These are phyloP conservation scores for Balanococcus diminutus DNA, from an alignment of 2,888 invertebrate genomes.

Conservation along the genomic window DNA sequence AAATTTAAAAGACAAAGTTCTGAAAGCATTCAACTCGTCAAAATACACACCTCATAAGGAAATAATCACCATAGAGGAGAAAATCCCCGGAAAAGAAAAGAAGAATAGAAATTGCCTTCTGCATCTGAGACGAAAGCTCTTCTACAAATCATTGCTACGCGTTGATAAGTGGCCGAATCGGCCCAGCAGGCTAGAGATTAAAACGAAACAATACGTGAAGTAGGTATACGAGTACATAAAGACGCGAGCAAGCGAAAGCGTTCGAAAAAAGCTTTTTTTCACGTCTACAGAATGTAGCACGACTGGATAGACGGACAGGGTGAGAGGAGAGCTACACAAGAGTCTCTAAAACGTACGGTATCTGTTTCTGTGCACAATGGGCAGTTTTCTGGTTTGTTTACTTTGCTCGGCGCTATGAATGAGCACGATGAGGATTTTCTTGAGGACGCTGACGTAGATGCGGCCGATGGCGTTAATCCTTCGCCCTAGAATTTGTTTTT, in stretches of 20 bases:
- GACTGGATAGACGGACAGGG: not conserved
- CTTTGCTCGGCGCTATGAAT: not conserved
- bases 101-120: not conserved
- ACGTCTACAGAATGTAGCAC: not conserved
- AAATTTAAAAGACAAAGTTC: no score
- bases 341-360: not conserved
- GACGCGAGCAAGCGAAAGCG: not conserved
- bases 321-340: not conserved
- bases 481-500: not conserved
- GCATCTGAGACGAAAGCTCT: not conserved
- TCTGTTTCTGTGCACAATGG: slow-evolving; percentile 32
- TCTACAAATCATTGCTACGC: slow-evolving; percentile 1
- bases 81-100: not conserved
- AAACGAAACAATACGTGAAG: not conserved
- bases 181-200: not conserved
- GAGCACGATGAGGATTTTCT: slow-evolving; percentile 23
- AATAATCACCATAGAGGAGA: no score
- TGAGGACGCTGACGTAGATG: not conserved
- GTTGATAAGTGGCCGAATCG: not conserved
- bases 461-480: not conserved
- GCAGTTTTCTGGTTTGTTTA: slow-evolving; percentile 35
- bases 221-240: not conserved
- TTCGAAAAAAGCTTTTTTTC: slow-evolving; percentile 22
- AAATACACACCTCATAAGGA: not conserved
- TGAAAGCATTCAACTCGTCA: no score